Base-by-base conservation (phyloP, 2,113 vertebrate species). In the Planiliza haematocheilus region DNA sequence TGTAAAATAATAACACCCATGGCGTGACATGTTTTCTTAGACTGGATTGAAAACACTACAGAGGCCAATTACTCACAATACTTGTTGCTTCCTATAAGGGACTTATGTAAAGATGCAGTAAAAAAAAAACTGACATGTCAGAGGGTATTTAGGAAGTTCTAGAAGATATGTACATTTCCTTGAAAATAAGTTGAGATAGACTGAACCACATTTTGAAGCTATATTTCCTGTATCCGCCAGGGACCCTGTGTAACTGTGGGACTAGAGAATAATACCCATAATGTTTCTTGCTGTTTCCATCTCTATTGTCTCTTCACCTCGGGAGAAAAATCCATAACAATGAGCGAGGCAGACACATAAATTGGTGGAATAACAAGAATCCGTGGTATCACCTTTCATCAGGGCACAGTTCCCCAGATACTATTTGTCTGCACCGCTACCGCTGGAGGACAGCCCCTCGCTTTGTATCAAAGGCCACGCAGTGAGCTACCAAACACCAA, bases 401-500 rank as follows among this genome's bases (percentile, higher is more conserved):
- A 42, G 41, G 42, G 24, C 17, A 5, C 66, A 34, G 49, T 65
- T 79, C 68, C 60, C 57, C 70, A 74, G 78, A 80, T 48, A 76
- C 65, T 48, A 42, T 60, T 56, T 67, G 82, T 60, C 69, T 72
- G 79, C 3, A 21, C 56, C 7, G 49, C 24, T 5, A n/a, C 51
- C 1, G 51, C 56, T 51, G 2, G 73, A 75, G 56, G 59, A 79
- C 86, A 81, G 56, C 66, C 69, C 52, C 16, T 64, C 12, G 37
- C 72, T 76, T 85, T 75, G 79, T 81, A 56, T 73, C 61, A 81
- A 63, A 82, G 74, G 21, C 72, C 14, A 46, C 74, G 70, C 50
- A n/a, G 50, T 62, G 62, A 66, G 70, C 63, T 18, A 74, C 79
- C 60, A 77, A 82, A 85, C 79, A 81, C 70, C 85, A 86, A 84